Evolutionary conservation across 2,113 vertebrate species (phyloP).

Genomic region (Xenopus laevis): DNA sequence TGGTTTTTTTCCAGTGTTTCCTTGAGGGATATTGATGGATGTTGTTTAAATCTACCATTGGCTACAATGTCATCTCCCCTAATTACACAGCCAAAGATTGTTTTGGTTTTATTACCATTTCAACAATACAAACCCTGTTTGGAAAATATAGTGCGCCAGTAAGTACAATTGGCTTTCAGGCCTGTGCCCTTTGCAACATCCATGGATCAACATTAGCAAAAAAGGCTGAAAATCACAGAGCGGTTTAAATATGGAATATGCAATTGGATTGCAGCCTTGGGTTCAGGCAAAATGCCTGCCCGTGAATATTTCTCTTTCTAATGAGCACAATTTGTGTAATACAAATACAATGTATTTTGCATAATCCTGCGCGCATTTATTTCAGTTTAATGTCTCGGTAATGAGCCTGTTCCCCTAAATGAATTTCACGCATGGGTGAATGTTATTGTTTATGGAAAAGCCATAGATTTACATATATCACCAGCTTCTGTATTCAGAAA

Average conservation of each 20-base stretch:
- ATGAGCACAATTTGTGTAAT: conserved; percentile 28
- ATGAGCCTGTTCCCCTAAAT: conserved; percentile 34
- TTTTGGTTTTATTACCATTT: no score
- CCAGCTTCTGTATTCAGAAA: not conserved
- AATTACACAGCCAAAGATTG: no score
- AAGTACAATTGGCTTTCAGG: not conserved
- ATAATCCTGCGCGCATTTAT: conserved; percentile 34
- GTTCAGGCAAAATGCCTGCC: not conserved
- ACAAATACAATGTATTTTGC: conserved; percentile 38
- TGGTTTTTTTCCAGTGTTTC: no score
- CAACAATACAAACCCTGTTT: no score
- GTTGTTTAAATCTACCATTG: no score
- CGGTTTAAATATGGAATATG: conserved; percentile 10
- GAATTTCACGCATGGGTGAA: conserved; percentile 36
- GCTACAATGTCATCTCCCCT: no score
- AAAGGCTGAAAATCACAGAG: not conserved
- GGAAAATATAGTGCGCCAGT: not conserved
- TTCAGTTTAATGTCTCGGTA: conserved; percentile 37
- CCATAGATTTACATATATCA: conserved; percentile 2
- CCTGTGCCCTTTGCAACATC: no score
- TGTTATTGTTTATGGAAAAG: conserved; percentile 28
- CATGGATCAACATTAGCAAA: not conserved
- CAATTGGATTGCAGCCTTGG: conserved; percentile 13
- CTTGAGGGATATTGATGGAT: no score
- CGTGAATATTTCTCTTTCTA: conserved; percentile 26